phyloP scores from a whole-genome alignment of 2,888 invertebrate species.

The Thalpophila matura region DNA sequence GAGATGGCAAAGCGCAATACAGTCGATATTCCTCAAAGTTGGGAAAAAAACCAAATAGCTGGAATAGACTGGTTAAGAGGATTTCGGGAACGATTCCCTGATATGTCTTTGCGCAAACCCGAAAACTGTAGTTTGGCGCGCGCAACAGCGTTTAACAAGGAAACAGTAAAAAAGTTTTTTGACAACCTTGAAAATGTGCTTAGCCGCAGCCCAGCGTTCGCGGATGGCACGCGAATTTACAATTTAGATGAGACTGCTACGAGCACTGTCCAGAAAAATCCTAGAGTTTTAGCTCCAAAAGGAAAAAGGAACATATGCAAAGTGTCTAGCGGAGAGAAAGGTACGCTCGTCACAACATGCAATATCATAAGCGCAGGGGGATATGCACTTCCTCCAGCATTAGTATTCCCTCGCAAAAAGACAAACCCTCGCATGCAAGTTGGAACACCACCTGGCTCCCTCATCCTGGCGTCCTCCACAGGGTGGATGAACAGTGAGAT shows the following conservation, averaged over 20 bases:
- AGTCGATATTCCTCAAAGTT: no score
- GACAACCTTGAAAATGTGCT: no score
- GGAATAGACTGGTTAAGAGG: no score
- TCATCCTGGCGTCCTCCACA: slow-evolving; percentile 1
- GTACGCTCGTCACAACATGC: neutral
- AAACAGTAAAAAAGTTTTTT: no score
- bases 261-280: neutral
- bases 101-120: no score
- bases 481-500: slow-evolving; percentile 1
- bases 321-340: neutral
- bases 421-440: slow-evolving; percentile 2
- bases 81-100: no score
- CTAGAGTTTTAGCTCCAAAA: neutral
- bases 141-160: no score
- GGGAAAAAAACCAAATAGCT: no score
- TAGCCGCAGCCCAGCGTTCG: neutral
- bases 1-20: no score
- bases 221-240: neutral
- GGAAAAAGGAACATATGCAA: neutral
- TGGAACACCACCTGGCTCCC: slow-evolving; percentile 4
- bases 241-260: neutral
- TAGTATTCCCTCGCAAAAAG: neutral
- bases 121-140: no score
- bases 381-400: neutral
- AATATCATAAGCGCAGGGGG: neutral